Conservation (phyloP, 2,797 vertebrate species). For the Bovichtus diacanthus region DNA sequence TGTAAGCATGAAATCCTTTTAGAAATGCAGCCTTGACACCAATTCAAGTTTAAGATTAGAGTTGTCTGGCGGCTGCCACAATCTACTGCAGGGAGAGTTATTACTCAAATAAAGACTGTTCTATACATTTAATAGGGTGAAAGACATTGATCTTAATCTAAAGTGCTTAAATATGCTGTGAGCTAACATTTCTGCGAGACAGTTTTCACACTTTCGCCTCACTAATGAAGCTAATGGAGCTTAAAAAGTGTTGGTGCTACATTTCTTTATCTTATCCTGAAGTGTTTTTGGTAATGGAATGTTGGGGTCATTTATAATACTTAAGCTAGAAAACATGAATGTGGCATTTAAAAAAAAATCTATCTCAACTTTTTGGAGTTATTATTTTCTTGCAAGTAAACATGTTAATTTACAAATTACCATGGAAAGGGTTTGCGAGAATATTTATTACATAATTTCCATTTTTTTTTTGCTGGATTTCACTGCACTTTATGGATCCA, state of each 20-base stretch:
- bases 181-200: constrained; percentile 12
- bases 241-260: not conserved
- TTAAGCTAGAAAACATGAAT: constrained; percentile 9
- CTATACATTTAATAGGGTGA: constrained; percentile 26
- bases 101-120: constrained; percentile 33
- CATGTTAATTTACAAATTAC: constrained; percentile 5
- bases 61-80: constrained; percentile 34
- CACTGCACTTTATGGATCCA: not conserved
- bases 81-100: constrained; percentile 29
- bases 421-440: not conserved
- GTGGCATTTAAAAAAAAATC: constrained; percentile 8
- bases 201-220: constrained; percentile 11
- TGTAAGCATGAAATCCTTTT: constrained; percentile 71
- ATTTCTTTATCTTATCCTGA: constrained; percentile 6
- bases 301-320: not conserved
- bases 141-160: constrained; percentile 34
- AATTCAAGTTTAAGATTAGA: constrained; percentile 53
- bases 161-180: constrained; percentile 15
- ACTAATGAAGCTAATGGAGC: constrained; percentile 31
- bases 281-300: constrained; percentile 1
- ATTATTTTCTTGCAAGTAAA: not conserved
- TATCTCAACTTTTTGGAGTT: not conserved
- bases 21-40: constrained; percentile 58
- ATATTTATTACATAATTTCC: not conserved
- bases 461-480: not conserved